Conservation (phyloP, 2,113 vertebrate genomes). For the Tiliqua scincoides region DNA sequence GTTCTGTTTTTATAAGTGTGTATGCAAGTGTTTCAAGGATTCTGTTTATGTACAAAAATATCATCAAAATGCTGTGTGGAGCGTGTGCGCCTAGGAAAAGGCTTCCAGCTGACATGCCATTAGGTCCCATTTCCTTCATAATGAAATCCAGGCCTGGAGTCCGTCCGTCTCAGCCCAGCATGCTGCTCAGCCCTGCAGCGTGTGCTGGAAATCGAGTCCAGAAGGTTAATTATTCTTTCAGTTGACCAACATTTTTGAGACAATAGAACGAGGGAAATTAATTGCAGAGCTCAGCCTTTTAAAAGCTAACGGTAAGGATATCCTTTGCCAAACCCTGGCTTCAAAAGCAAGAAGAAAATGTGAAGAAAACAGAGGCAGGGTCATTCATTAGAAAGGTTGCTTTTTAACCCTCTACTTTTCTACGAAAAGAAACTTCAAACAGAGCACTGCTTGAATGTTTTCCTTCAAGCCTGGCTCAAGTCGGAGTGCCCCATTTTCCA, state of each 20-base stretch:
- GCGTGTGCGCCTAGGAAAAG: not conserved
- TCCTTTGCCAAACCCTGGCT: slow-evolving; percentile 63
- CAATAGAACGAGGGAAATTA: slow-evolving; percentile 67
- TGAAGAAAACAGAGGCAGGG: slow-evolving; percentile 52
- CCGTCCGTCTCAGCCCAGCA: not conserved
- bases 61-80: not conserved
- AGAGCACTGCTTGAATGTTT: not conserved
- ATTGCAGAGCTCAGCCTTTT: slow-evolving; percentile 61
- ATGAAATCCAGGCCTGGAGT: slow-evolving; percentile 44
- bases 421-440: slow-evolving; percentile 8
- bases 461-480: too few species aligned
- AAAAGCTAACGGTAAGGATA: slow-evolving; percentile 45
- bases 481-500: too few species aligned
- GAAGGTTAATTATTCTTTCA: slow-evolving; percentile 47
- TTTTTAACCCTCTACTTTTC: slow-evolving; percentile 39
- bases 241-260: slow-evolving; percentile 68
- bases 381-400: slow-evolving; percentile 34
- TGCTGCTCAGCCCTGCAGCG: not conserved
- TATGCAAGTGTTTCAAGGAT: not conserved
- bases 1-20: not conserved
- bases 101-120: not conserved
- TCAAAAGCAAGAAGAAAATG: slow-evolving; percentile 55
- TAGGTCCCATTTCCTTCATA: slow-evolving; percentile 17
- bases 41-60: not conserved
- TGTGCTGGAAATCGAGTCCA: slow-evolving; percentile 46